These are phyloP conservation scores for Athalia rosae DNA, from an alignment of 2,888 invertebrate genomes.

Conservation along the genomic window DNA sequence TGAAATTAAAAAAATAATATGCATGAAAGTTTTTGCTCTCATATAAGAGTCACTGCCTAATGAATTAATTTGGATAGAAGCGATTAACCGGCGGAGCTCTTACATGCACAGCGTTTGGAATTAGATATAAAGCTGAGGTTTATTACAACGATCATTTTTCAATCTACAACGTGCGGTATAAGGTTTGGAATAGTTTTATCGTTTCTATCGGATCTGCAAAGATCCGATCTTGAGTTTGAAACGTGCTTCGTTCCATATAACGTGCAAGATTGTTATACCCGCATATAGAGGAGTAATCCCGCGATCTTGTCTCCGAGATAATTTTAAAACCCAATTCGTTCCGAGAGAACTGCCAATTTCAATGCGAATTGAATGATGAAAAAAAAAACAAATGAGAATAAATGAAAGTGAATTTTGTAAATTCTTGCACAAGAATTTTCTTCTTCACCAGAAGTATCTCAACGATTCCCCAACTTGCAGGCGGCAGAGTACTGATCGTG, in stretches of 20 bases:
- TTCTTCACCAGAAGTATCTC: neutral
- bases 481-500: neutral
- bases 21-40: neutral
- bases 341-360: conserved; percentile 55
- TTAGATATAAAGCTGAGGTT: conserved; percentile 62
- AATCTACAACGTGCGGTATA: conserved; percentile 22
- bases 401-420: conserved; percentile 8
- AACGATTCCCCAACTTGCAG: conserved; percentile 7
- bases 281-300: conserved; percentile 11
- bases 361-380: conserved; percentile 54
- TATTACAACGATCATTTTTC: conserved; percentile 61
- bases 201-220: conserved; percentile 1
- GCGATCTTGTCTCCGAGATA: conserved; percentile 46
- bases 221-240: no score
- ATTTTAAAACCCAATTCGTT: conserved; percentile 52
- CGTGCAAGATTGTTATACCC: conserved; percentile 54
- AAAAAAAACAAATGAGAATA: conserved; percentile 26
- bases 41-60: conserved; percentile 62
- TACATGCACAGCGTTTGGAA: conserved; percentile 53
- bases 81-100: conserved; percentile 65
- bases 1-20: neutral
- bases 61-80: conserved; percentile 67
- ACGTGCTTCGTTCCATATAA: no score
- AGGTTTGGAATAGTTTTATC: conserved; percentile 17
- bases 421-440: conserved; percentile 15